Evolutionary conservation across 1,140 invertebrate species (phyloP), one percentile per base, ranked within the genome.

Genomic region (Zaprionus kolodkinae): DNA sequence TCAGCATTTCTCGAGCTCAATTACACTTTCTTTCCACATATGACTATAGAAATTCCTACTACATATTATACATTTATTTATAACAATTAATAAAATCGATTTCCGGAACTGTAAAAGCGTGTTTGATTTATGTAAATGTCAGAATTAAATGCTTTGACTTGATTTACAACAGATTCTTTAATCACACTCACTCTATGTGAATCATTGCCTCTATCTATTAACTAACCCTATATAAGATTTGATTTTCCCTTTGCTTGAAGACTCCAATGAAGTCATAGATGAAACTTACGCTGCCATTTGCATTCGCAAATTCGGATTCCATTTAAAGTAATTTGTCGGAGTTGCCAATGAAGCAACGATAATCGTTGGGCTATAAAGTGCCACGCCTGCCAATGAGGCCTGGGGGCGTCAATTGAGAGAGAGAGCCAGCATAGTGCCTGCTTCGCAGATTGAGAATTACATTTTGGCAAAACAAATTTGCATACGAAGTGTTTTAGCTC

Each of bases 391-490:
- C 55, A 60, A 15, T n/a, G n/a, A 33, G 4, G 15, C n/a, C 17
- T 15, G 45, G 45, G 17, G 15, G 45, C 45, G 15, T 48, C 3
- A 21, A n/a, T 17, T 5, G 17, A 25, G 17, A 21, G 17, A 12
- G 9, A 1, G 17, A 79, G 73, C 63, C 13, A 12, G 13, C 38
- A 45, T 45, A 45, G 55, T 25, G 15, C 25, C 11, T 13, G 40
- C 13, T 33, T 35, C 55, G 60, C 67, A 72, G 72, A 76, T 76
- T 76, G 73, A 76, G 68, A 72, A 77, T 79, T 69, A 76, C 74
- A 77, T 77, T 79, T 77, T 64, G 72, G 73, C 77, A 66, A 68
- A 79, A 72, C 64, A 68, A 79, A 79, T 79, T 79, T 79, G 77
- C 77, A 79, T 79, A 68, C 74, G 73, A 73, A 79, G 75, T 77